phyloP scores from a whole-genome alignment of 2,888 invertebrate species.

The Griposia aprilina region DNA sequence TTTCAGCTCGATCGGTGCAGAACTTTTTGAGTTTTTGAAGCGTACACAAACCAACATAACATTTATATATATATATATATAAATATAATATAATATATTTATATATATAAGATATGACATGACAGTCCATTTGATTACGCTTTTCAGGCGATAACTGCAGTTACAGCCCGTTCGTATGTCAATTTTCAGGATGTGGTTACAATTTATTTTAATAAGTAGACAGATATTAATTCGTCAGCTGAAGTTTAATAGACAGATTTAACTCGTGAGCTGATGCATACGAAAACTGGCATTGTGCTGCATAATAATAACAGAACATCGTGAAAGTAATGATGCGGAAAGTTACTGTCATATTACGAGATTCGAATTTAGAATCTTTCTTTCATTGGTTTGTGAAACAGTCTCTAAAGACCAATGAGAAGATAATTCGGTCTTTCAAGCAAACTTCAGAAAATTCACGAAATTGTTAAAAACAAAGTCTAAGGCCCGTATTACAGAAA shows the following conservation, averaged over 20 bases:
- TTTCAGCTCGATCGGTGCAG: too few relatives aligned
- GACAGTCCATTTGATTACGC: neutral
- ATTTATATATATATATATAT: too few relatives aligned
- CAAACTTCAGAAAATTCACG: neutral
- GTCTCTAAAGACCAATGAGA: neutral
- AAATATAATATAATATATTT: too few relatives aligned
- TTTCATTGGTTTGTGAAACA: neutral
- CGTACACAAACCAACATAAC: too few relatives aligned
- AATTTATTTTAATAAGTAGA: constrained; percentile 22
- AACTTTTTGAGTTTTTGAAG: too few relatives aligned
- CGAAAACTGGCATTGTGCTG: neutral
- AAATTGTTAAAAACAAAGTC: too few relatives aligned
- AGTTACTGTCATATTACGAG: neutral
- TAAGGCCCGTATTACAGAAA: too few relatives aligned
- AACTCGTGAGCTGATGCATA: neutral
- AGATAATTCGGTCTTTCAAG: neutral
- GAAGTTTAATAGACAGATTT: too few relatives aligned
- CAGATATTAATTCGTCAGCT: neutral
- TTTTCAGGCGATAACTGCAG: constrained; percentile 6
- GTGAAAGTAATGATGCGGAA: neutral
- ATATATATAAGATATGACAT: too few relatives aligned
- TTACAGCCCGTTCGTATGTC: neutral
- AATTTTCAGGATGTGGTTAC: neutral
- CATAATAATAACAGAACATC: neutral
- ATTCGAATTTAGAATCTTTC: neutral